Base-by-base conservation (phyloP, 2,113 vertebrate species). In the Suncus etruscus region DNA sequence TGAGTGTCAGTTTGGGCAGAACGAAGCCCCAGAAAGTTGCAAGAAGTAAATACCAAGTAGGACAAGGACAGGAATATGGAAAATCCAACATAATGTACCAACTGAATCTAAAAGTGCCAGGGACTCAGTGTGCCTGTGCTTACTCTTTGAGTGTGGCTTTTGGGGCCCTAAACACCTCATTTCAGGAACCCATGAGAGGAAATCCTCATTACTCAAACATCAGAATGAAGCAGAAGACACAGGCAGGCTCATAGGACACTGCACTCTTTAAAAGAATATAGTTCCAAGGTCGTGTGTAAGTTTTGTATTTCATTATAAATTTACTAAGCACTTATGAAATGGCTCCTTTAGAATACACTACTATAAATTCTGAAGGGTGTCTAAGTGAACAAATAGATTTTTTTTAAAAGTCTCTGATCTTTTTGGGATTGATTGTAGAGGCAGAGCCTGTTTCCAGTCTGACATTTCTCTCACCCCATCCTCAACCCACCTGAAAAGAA, bases 231-330 rank as follows among this genome's bases (percentile, higher is more conserved):
- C 48, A 75, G 58, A 32, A 81, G 32, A 77, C 18, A 45, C 1
- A 6, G 18, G 20, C 77, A 77, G 58, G 25, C 54, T 73, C 73
- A 69, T 48, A 32, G 29, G 6, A 65, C 48, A 18, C 85, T 27
- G 54, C 18, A 72, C 1, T 73, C 58, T 74, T 47, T 4, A 47
- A 3, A 39, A 24, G n/a, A 74, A 3, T 1, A 0, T 50, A n/a
- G 50, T 86, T n/a, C 66, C 18, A 61, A 75, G 58, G 48, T 32
- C 32, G 45, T 61, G 45, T 66, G 31, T 20, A 51, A 22, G 29
- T 51, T 7, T 80, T 72, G 20, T 83, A 39, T 32, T 90, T 54
- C 70, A 86, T 86, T 70, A 90, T 47, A 32, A 70, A 81, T 68
- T 90, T 25, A 32, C 65, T 69, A 69, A 81, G n/a, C 18, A 74